phyloP scores from a whole-genome alignment of 2,113 vertebrate genomes.

The Lophius piscatorius region DNA sequence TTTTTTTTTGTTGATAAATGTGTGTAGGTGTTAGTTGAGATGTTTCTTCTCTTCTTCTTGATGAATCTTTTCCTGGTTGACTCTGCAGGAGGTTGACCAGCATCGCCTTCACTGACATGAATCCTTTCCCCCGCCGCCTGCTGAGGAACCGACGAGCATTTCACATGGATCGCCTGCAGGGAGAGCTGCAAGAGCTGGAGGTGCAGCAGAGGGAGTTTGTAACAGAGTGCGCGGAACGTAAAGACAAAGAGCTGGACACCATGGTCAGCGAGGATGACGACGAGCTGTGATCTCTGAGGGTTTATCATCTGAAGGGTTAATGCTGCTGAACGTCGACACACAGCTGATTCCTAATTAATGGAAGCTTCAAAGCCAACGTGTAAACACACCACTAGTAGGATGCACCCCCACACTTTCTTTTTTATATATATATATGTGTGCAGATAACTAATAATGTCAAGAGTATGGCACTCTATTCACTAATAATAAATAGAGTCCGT shows the following conservation, averaged over 20 bases:
- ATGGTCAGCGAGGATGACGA: conserved; percentile 88
- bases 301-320: background rate
- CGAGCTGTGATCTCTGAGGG: conserved; percentile 61
- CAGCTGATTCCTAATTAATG: no score
- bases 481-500: no score
- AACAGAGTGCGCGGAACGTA: conserved; percentile 68
- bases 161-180: conserved; percentile 86
- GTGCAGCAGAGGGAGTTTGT: conserved; percentile 84
- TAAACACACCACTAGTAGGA: no score
- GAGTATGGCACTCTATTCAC: no score
- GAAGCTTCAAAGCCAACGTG: no score
- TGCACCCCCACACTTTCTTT: no score
- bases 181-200: conserved; percentile 85
- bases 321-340: no score
- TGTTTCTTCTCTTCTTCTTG: background rate
- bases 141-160: conserved; percentile 81
- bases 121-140: conserved; percentile 89
- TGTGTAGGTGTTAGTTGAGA: no score
- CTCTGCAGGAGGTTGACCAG: conserved; percentile 84
- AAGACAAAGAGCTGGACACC: conserved; percentile 68
- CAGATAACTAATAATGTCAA: no score
- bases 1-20: no score
- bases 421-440: no score
- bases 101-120: conserved; percentile 92
- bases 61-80: background rate